A percentile compares a stretch with the other conserved stretches of the same genome.
phyloP scores from a whole-genome alignment of 2,113 vertebrate genomes.

The Cettia cetti region DNA sequence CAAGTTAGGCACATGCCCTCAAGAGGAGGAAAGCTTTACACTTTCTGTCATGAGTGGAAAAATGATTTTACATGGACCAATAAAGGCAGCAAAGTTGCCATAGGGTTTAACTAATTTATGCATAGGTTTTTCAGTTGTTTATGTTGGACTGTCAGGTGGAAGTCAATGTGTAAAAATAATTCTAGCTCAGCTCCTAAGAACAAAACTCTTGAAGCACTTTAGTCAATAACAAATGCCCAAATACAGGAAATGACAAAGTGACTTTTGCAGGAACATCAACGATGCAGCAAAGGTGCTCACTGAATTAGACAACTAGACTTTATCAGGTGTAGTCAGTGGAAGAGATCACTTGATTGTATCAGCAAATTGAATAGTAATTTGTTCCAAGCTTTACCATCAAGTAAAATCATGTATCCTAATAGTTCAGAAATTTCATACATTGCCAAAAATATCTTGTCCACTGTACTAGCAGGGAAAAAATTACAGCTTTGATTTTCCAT shows the following conservation, averaged over 20 bases:
- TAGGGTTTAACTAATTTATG: conserved; percentile 2
- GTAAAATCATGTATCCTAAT: background rate
- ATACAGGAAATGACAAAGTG: background rate
- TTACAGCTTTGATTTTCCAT: background rate
- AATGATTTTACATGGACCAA: conserved; percentile 6
- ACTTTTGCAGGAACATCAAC: background rate
- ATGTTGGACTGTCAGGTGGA: background rate
- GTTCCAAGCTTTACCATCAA: background rate
- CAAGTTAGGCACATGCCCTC: background rate
- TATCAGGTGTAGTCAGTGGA: background rate
- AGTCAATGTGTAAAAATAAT: background rate
- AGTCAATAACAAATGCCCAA: background rate
- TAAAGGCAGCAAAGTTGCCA: background rate
- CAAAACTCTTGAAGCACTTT: background rate
- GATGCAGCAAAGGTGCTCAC: background rate
- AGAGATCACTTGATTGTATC: background rate
- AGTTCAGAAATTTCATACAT: background rate
- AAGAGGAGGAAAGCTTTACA: background rate
- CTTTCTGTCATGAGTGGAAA: background rate
- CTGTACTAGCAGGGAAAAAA: background rate
- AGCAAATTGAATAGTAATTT: background rate
- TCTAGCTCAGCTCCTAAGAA: background rate
- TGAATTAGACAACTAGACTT: background rate
- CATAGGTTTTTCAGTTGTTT: background rate
- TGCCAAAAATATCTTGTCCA: background rate